phyloP scores from a whole-genome alignment of 2,113 vertebrate genomes.

The Hiodon alosoides region DNA sequence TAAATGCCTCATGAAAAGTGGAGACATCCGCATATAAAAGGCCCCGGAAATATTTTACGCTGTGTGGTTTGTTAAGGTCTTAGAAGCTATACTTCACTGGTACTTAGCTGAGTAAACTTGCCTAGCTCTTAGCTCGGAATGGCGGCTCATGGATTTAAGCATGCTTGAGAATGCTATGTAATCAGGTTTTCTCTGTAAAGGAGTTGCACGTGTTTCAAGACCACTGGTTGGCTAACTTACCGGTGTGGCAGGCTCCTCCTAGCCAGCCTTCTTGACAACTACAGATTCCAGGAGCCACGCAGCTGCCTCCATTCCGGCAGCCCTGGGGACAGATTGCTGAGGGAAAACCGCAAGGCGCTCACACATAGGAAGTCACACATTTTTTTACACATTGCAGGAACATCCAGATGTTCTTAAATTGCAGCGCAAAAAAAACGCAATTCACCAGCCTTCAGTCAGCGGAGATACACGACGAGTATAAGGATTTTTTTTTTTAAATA shows the following conservation, averaged over 20 bases:
- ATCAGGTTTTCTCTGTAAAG: no score
- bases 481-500: not conserved
- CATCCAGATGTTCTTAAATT: no score
- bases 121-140: no score
- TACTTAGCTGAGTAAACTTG: no score
- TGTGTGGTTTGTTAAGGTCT: no score
- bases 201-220: not conserved
- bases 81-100: no score
- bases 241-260: constrained; percentile 74
- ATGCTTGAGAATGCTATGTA: no score
- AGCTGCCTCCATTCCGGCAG: constrained; percentile 71
- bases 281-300: constrained; percentile 79
- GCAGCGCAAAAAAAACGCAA: not conserved
- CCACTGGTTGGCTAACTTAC: constrained; percentile 45
- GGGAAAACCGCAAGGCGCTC: constrained; percentile 35
- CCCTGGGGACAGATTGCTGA: constrained; percentile 78
- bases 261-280: constrained; percentile 78
- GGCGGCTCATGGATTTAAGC: no score
- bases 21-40: no score
- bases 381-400: no score
- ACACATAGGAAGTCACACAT: not conserved
- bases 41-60: no score
- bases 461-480: not conserved
- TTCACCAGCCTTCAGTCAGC: not conserved
- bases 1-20: no score